phyloP scores from a whole-genome alignment of 2,888 invertebrate genomes.

The Acleris cristana region DNA sequence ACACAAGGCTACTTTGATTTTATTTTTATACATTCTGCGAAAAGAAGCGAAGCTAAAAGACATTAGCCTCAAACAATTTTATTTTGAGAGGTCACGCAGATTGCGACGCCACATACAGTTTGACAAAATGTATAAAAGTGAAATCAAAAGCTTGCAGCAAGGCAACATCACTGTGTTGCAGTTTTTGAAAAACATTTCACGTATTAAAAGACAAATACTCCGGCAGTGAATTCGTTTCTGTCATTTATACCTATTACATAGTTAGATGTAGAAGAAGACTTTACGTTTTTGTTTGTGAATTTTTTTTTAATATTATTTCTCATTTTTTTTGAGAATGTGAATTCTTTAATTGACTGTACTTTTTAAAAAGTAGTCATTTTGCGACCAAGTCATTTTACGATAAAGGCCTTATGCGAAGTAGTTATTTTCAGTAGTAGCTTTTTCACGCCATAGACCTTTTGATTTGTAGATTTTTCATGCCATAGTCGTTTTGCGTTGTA shows the following conservation, averaged over 20 bases:
- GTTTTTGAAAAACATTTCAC: not conserved
- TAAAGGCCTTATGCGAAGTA: not conserved
- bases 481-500: too few species aligned
- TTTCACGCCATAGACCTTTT: too few species aligned
- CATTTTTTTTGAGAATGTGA: not conserved
- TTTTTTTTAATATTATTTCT: not conserved
- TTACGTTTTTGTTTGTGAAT: not conserved
- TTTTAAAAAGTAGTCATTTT: not conserved
- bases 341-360: not conserved
- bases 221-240: not conserved
- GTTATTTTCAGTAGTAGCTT: not conserved
- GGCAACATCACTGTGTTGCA: conserved; percentile 5
- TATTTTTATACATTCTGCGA: conserved; percentile 12
- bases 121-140: conserved; percentile 13
- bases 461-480: too few species aligned
- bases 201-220: conserved; percentile 4
- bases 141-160: conserved; percentile 12
- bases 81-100: conserved; percentile 13
- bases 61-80: conserved; percentile 2
- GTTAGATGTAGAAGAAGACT: not conserved
- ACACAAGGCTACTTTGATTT: conserved; percentile 12
- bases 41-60: conserved; percentile 15
- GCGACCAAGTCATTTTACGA: not conserved
- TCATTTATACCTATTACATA: not conserved
- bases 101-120: conserved; percentile 19